Conservation (phyloP, 2,888 invertebrate genomes). For the Nematopogon swammerdamellus region DNA sequence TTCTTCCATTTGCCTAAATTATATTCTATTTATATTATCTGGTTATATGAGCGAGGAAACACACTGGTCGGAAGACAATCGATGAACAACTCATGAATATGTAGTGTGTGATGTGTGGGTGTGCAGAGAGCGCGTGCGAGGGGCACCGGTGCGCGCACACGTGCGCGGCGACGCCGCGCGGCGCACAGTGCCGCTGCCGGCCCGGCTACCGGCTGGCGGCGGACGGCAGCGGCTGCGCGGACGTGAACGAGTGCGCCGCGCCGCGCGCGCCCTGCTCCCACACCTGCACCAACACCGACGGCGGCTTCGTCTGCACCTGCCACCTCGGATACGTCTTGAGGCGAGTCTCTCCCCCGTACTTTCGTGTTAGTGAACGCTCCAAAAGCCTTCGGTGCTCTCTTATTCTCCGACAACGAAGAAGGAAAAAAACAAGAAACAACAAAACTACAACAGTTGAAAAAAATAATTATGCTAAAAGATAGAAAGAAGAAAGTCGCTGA, state of each 20-base stretch:
- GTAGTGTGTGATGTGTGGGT: too few relatives aligned
- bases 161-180: constrained; percentile 64
- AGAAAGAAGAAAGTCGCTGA: constrained; percentile 5
- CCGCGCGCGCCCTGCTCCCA: constrained; percentile 62
- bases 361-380: constrained; percentile 17
- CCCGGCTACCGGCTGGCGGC: constrained; percentile 52
- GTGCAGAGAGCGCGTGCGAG: constrained; percentile 36
- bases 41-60: too few relatives aligned
- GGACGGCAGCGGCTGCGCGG: constrained; percentile 59
- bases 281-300: constrained; percentile 52
- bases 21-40: too few relatives aligned
- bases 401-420: too few relatives aligned
- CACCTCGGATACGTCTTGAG: constrained; percentile 56
- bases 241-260: constrained; percentile 68
- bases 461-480: constrained; percentile 2
- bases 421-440: too few relatives aligned
- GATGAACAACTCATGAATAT: too few relatives aligned
- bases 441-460: constrained; percentile 6
- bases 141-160: constrained; percentile 49
- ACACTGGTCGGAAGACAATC: too few relatives aligned
- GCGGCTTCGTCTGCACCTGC: constrained; percentile 59
- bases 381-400: too few relatives aligned
- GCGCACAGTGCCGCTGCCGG: constrained; percentile 63
- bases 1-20: too few relatives aligned
- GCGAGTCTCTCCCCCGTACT: too few relatives aligned